A percentile compares a stretch with the other conserved stretches of the same genome.
Evolutionary conservation across 1,140 invertebrate species (phyloP).

Genomic region (Cydia splendana): DNA sequence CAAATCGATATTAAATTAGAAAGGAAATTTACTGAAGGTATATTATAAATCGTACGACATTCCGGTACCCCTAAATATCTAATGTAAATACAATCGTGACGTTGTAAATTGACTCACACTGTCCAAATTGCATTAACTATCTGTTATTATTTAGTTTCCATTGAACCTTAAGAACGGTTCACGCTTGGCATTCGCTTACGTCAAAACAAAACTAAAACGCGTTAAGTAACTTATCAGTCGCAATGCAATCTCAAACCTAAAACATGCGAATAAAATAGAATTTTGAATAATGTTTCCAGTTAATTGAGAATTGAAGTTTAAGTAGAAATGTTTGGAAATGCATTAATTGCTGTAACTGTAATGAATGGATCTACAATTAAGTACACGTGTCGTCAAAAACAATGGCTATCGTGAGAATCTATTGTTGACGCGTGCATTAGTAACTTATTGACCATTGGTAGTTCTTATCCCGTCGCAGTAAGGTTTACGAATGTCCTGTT

Average conservation of each 20-base stretch:
- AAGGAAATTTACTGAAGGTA: constrained; percentile 2
- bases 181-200: not conserved
- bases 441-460: too few species aligned
- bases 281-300: not conserved
- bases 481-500: too few species aligned
- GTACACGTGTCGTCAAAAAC: constrained; percentile 6
- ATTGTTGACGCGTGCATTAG: not conserved
- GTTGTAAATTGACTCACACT: constrained; percentile 58
- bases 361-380: constrained; percentile 7
- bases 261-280: not conserved
- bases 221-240: constrained; percentile 37
- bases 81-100: constrained; percentile 40
- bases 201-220: not conserved
- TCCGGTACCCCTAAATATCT: constrained; percentile 27
- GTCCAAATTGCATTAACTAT: constrained; percentile 55
- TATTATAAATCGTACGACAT: constrained; percentile 27
- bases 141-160: constrained; percentile 50
- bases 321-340: constrained; percentile 30
- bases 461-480: too few species aligned
- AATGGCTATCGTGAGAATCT: constrained; percentile 13
- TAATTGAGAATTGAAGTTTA: not conserved
- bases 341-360: constrained; percentile 15
- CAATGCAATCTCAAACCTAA: not conserved
- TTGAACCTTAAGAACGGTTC: constrained; percentile 49
- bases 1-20: constrained; percentile 22